Evolutionary conservation across 2,888 invertebrate genomes (phyloP).

Genomic region (Leptinotarsa tumamoca): DNA sequence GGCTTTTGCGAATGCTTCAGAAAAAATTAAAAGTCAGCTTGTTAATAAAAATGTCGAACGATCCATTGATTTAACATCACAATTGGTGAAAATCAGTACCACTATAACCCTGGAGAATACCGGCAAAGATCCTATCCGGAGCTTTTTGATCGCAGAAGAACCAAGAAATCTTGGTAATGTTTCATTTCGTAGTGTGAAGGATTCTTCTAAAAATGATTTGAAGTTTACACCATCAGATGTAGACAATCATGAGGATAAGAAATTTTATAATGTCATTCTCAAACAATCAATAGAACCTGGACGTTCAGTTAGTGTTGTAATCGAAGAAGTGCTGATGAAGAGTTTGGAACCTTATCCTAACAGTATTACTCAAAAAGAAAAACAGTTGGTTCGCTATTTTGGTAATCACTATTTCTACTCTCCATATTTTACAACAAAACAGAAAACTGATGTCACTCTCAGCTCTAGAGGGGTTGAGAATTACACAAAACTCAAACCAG

Average conservation of each 20-base stretch:
- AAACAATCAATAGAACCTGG: conserved; percentile 73
- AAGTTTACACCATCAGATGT: conserved; percentile 65
- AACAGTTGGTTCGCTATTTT: conserved; percentile 89
- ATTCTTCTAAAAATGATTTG: conserved; percentile 72
- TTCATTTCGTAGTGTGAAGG: conserved; percentile 81
- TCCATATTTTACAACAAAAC: conserved; percentile 83
- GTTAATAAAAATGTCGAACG: conserved; percentile 85
- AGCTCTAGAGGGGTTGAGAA: conserved; percentile 85
- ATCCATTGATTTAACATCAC: conserved; percentile 87
- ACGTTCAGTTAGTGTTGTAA: conserved; percentile 71
- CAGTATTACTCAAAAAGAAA: conserved; percentile 91
- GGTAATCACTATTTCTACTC: conserved; percentile 88
- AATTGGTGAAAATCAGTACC: conserved; percentile 85
- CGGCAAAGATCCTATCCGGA: conserved; percentile 78
- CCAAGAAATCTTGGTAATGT: conserved; percentile 73
- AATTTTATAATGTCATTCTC: conserved; percentile 65
- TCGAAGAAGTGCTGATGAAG: conserved; percentile 83
- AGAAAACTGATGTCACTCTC: conserved; percentile 79
- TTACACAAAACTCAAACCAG: conserved; percentile 86
- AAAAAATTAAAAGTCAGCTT: conserved; percentile 70
- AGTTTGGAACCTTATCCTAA: conserved; percentile 86
- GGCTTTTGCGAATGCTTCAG: conserved; percentile 43
- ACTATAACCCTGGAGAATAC: conserved; percentile 88
- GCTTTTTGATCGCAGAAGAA: conserved; percentile 80
- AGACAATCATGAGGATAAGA: conserved; percentile 65